Evolutionary conservation across 1,140 invertebrate genomes (phyloP), one percentile per base, ranked within the genome.

Genomic region (Drosophila sucinea): DNA sequence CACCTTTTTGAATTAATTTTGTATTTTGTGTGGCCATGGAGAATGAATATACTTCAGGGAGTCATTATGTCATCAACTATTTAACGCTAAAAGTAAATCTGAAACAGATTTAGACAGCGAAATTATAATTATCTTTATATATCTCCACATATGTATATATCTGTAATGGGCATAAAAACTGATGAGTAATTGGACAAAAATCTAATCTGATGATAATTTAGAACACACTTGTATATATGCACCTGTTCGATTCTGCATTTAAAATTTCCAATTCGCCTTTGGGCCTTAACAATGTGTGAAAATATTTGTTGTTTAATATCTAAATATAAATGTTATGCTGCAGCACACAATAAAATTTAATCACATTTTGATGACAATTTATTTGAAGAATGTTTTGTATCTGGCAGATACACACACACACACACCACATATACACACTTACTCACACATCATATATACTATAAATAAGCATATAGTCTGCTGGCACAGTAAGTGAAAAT

Each of bases 401-500:
- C 70, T 44, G 38, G 47, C 30, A 62, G 57, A 67, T 73, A 60
- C 54, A 64, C 55, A 69, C 23, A 33, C 54, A 57, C 70, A 61
- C 40, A 60, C 58, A 30, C 55, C 58, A 30, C 55, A 30, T 40
- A 29, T 32, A 41, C 32, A 60, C 67, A 3, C 8, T 17, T 17
- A 17, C 17, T 17, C 65, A 73, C 47, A 66, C 47, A 72, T 72
- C 58, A 76, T 67, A 64, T 27, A 29, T 44, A 70, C 32, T 65
- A 79, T 77, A 82, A 73, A 72, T 76, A 87, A 79, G 23, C 25
- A 51, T 27, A 61, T 56, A 54, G 67, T 73, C 77, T 55, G 63
- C 70, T 79, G 81, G 82, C 79, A 80, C 83, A 87, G 83, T 89
- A 83, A 83, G 62, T 89, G 77, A 67, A 73, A 70, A 83, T 87